Evolutionary conservation across 1,140 invertebrate species (phyloP).

Genomic region (Orius insidiosus): DNA sequence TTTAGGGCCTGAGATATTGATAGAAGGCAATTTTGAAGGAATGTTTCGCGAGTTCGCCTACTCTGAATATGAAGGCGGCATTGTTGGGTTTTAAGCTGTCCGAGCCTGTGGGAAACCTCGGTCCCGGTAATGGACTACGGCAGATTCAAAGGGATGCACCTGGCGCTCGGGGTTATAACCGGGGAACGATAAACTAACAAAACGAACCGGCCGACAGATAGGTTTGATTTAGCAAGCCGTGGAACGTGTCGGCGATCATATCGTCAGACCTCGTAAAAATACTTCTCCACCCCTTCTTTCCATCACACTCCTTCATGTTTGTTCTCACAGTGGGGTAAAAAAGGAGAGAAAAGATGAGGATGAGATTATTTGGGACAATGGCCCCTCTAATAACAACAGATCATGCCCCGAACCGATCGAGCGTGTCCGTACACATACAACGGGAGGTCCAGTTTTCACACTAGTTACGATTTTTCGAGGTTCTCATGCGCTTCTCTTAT

Average conservation of each 20-base stretch:
- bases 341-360: slow-evolving; percentile 8
- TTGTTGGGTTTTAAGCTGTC: too few species aligned
- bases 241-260: slow-evolving; percentile 11
- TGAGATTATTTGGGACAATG: slow-evolving; percentile 9
- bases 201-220: slow-evolving; percentile 11
- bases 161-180: slow-evolving; percentile 11
- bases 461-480: too few species aligned
- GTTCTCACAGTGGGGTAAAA: slow-evolving; percentile 6
- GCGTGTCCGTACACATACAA: slow-evolving; percentile 2
- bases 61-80: too few species aligned
- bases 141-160: slow-evolving; percentile 12
- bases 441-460: too few species aligned
- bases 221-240: slow-evolving; percentile 4
- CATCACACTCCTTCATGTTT: not conserved
- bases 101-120: slow-evolving; percentile 7
- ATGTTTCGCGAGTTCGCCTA: too few species aligned
- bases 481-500: too few species aligned
- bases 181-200: slow-evolving; percentile 8
- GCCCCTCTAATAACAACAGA: slow-evolving; percentile 10
- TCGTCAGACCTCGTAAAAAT: slow-evolving; percentile 9
- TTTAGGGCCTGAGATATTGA: too few species aligned
- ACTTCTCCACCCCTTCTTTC: not conserved
- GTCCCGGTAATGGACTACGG: slow-evolving; percentile 9
- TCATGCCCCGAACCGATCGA: slow-evolving; percentile 9
- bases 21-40: too few species aligned